Evolutionary conservation across 30 jellyfish, hydroid and myxozoan genomes (phyloP).

Genomic region (Clytia hemisphaerica): DNA sequence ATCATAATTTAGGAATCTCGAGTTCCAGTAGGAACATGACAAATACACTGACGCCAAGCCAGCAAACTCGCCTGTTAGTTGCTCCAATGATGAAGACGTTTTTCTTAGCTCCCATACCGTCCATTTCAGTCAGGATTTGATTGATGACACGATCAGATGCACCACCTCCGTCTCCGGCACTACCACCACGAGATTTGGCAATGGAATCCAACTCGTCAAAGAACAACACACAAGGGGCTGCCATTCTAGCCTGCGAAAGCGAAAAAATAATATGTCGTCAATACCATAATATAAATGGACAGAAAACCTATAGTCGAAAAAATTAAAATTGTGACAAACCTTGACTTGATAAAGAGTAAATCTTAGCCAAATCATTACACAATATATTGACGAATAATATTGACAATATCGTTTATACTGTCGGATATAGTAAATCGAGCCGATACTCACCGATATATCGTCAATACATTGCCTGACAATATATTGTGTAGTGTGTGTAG

Average conservation of each 20-base stretch:
- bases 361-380: no score
- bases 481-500: no score
- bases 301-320: no score
- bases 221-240: slow-evolving; percentile 99
- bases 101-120: slow-evolving; percentile 99
- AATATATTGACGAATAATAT: no score
- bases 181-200: slow-evolving; percentile 98
- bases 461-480: no score
- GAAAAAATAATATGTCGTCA: no score
- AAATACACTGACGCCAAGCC: not conserved
- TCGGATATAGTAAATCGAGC: no score
- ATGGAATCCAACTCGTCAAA: slow-evolving; percentile 98
- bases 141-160: slow-evolving; percentile 99
- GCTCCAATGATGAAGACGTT: slow-evolving; percentile 99
- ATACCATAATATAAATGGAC: no score
- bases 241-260: slow-evolving; percentile 98
- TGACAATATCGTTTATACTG: no score
- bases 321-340: no score
- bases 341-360: no score
- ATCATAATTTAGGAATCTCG: not conserved
- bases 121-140: slow-evolving; percentile 98
- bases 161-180: slow-evolving; percentile 99
- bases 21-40: not conserved
- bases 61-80: slow-evolving; percentile 69
- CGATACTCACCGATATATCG: no score